Base-by-base conservation (phyloP, 2,888 invertebrate species). In the Gryllus longicercus region DNA sequence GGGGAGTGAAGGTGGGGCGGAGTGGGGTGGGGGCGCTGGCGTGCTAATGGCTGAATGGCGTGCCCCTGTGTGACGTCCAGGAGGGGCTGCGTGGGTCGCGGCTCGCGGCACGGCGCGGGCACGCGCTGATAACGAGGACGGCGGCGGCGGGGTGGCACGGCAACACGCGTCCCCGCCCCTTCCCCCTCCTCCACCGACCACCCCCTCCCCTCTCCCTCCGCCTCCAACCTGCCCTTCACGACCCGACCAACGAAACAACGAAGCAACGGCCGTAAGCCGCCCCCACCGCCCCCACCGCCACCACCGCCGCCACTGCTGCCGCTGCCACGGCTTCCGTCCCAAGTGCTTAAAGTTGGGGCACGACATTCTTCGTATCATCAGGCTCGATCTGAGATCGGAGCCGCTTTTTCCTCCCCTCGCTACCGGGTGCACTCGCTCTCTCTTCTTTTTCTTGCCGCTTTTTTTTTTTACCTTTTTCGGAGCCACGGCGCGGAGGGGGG, bases 291-390 rank as follows among this genome's bases (percentile, higher is more conserved):
- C 4, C 38, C 38, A 38, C 8, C 2, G 38, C 38, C 18, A 5
- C 18, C 16, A 18, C 63, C 51, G 51, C 12, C 63, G n/a, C n/a
- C 16, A n/a, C 63, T 63, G 3, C 63, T 12, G n/a, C n/a, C 16
- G 63, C 63, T n/a, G 63, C 14, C 63, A 63, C n/a, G 63, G 63
- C 63, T 63, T 63, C 63, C 63, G 63, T 63, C 63, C n/a, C 63
- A 63, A 63, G 63, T 63, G 63, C 63, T 63, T 63, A 63, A 63
- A 63, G 16, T 63, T 63, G 63, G 63, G n/a, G 63, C 63, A 63
- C 63, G 63, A 63, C 63, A 63, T 63, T 63, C 63, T 63, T 63
- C 63, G 63, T 63, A 63, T 63, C 63, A 63, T 63, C 63, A n/a
- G 63, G n/a, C 63, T 63, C 63, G 63, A 63, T 63, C 63, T 63